Percentiles rank a stretch among this genome's conserved stretches.
phyloP scores from a whole-genome alignment of 2,113 vertebrate genomes.

The Mandrillus leucophaeus region DNA sequence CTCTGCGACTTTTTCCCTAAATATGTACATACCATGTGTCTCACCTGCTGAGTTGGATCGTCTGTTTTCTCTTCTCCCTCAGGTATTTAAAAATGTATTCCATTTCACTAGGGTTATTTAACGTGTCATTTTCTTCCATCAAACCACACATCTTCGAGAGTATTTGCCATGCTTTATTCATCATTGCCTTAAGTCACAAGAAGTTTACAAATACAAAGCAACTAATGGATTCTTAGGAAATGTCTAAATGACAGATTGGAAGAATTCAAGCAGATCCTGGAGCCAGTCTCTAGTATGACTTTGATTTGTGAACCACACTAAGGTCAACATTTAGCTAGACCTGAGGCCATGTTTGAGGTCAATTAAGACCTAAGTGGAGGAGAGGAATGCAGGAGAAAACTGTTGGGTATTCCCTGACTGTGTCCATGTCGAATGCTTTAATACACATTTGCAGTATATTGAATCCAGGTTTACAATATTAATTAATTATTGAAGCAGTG shows the following conservation, averaged over 20 bases:
- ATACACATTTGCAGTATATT: not conserved
- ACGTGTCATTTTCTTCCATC: not conserved
- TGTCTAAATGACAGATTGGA: not conserved
- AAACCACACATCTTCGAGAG: not conserved
- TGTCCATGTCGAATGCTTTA: not conserved
- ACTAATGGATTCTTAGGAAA: not conserved
- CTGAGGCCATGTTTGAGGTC: not conserved
- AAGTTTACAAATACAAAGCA: not conserved
- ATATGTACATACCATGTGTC: not conserved
- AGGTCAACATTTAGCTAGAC: not conserved
- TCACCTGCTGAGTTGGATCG: accelerated
- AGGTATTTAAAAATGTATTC: not conserved
- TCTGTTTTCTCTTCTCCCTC: not conserved
- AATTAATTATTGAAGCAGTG: not conserved
- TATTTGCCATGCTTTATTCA: not conserved
- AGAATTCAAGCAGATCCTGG: not conserved
- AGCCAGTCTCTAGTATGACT: not conserved
- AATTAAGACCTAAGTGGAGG: not conserved
- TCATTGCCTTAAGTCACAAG: not conserved
- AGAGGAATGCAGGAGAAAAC: not conserved
- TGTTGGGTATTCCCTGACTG: too few relatives aligned
- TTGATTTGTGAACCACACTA: constrained; percentile 5
- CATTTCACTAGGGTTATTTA: not conserved
- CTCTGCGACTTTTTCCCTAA: not conserved
- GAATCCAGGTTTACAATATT: not conserved